Base-by-base conservation (phyloP, 2,113 vertebrate species). In the Mungos mungo region DNA sequence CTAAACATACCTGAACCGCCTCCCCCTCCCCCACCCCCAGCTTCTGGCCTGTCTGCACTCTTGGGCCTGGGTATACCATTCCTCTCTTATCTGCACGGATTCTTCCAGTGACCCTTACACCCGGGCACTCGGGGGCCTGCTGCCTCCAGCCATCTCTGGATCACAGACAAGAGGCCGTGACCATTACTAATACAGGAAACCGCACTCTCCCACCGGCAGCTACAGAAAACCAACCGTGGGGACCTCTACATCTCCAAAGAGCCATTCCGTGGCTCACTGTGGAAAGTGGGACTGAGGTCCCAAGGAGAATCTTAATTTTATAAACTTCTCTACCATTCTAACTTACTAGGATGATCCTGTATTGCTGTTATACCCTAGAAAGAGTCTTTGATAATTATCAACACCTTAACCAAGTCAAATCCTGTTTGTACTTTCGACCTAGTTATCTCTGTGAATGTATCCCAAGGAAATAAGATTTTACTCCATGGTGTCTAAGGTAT, bases 71-170 rank as follows among this genome's bases (percentile, higher is more conserved):
- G 68, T 33, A 74, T 11, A 86, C 31, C 57, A 76, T 47, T 88
- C 90, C 50, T 88, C 35, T 66, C 81, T 96, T 96, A 96, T 81
- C 84, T 81, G 5, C 11, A 83, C 90, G 79, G 83, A 72, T 27
- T 94, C 57, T 74, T 92, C 63, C 83, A 5, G 13, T 79, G 79
- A 47, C 76, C 33, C 90, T 89, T 69, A 89, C 41, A 13, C n/a
- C n/a, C 50, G n/a, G n/a, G 60, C 90, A 83, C 85, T 27, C 65
- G 71, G 77, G 50, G 29, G 54, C 87, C 80, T 74, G 57, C 65
- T 33, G 50, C 45, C 54, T 90, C 33, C 71, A 77, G 90, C 5
- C 29, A 38, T 38, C 63, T 82, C 87, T 87, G 23, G 57, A 81
- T 54, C 85, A 76, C 82, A 80, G 91, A 60, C 50, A 77, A 69